Percentiles rank a stretch among this genome's conserved stretches.
These are phyloP conservation scores for Borostomias antarcticus DNA, from an alignment of 2,797 vertebrate genomes.

Conservation along the genomic window DNA sequence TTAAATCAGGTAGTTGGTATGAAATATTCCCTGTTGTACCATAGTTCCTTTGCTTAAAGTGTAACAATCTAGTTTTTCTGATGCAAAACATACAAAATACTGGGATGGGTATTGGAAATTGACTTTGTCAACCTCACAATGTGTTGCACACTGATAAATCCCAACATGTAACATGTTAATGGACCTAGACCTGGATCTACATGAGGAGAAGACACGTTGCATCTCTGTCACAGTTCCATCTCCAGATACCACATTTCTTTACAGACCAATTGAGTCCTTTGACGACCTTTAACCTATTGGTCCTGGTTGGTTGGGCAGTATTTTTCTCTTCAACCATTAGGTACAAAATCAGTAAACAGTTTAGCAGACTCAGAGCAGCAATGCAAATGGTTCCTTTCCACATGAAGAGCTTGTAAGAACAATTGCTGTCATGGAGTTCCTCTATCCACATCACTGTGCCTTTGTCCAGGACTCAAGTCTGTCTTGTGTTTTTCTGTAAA, in stretches of 20 bases:
- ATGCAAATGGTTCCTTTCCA: constrained; percentile 30
- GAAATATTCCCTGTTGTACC: constrained; percentile 59
- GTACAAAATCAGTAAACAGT: constrained; percentile 31
- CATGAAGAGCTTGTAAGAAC: constrained; percentile 29
- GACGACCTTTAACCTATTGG: constrained; percentile 9
- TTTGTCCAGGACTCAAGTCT: too few relatives aligned
- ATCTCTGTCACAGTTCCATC: constrained; percentile 73
- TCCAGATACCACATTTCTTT: constrained; percentile 29
- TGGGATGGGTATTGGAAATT: constrained; percentile 20
- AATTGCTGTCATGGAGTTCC: constrained; percentile 36
- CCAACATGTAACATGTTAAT: constrained; percentile 13
- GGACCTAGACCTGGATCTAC: not conserved
- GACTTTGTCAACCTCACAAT: constrained; percentile 6
- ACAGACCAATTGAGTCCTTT: constrained; percentile 17
- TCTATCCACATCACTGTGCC: constrained; percentile 38
- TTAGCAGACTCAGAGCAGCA: constrained; percentile 28
- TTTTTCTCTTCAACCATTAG: constrained; percentile 18
- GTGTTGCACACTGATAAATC: constrained; percentile 28
- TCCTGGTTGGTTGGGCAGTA: constrained; percentile 22
- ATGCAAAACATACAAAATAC: constrained; percentile 24
- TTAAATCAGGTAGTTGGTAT: not conserved
- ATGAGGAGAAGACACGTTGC: constrained; percentile 34
- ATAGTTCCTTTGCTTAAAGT: constrained; percentile 48
- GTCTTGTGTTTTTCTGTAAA: constrained; percentile 23
- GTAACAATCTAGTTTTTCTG: constrained; percentile 27